These are phyloP conservation scores for Vanessa cardui DNA, from an alignment of 2,888 invertebrate genomes.

Conservation along the genomic window DNA sequence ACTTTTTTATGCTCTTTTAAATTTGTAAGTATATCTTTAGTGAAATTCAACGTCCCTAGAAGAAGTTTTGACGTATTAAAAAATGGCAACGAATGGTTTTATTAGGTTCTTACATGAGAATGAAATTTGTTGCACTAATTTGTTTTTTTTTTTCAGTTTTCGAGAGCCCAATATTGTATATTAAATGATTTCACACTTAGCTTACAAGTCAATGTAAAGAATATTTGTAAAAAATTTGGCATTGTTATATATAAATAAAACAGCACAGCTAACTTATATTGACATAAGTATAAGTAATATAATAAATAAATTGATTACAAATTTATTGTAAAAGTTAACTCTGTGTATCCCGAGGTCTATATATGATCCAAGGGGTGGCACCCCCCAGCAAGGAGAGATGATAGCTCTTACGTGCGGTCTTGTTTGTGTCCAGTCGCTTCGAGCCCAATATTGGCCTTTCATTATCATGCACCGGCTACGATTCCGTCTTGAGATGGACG, in stretches of 20 bases:
- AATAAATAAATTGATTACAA: not conserved
- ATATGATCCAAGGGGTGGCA: constrained; percentile 43
- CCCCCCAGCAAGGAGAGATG: constrained; percentile 56
- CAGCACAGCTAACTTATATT: not conserved
- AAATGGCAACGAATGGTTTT: not conserved
- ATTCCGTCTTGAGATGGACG: constrained; percentile 46
- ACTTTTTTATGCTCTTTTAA: constrained; percentile 32
- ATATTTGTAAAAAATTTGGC: not conserved
- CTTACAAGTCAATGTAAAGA: no score
- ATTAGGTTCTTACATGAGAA: not conserved
- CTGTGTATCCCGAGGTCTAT: constrained; percentile 48
- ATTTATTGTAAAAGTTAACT: constrained; percentile 16
- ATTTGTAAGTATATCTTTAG: constrained; percentile 25
- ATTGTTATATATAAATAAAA: not conserved
- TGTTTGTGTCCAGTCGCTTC: constrained; percentile 68
- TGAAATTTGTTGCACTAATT: not conserved
- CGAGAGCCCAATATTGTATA: not conserved
- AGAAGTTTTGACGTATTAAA: constrained; percentile 11
- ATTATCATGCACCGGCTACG: constrained; percentile 60
- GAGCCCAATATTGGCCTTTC: constrained; percentile 69
- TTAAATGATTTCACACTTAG: no score
- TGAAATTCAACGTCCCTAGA: constrained; percentile 6
- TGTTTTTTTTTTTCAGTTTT: not conserved
- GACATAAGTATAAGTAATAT: not conserved
- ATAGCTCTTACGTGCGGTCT: constrained; percentile 69